Evolutionary conservation across 2,113 vertebrate genomes (phyloP).

Genomic region (Ageneiosus marmoratus): DNA sequence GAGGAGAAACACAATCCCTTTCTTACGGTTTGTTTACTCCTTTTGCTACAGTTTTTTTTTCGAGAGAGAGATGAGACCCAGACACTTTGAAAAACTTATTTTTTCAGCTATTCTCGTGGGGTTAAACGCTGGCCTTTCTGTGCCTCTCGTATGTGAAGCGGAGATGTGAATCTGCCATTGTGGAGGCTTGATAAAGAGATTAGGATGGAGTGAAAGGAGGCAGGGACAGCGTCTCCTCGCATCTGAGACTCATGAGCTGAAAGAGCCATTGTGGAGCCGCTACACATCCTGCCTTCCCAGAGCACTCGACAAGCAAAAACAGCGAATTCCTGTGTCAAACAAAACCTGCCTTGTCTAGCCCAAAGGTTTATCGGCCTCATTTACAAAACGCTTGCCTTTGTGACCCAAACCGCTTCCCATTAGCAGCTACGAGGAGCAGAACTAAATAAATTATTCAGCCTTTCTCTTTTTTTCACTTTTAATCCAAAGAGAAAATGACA

Average conservation of each 20-base stretch:
- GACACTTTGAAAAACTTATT: slow-evolving; percentile 34
- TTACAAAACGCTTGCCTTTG: slow-evolving; percentile 95
- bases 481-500: slow-evolving; percentile 31
- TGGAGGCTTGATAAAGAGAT: slow-evolving; percentile 87
- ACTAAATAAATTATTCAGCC: slow-evolving; percentile 87
- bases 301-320: slow-evolving; percentile 85
- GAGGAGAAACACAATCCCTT: slow-evolving; percentile 13
- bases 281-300: slow-evolving; percentile 89
- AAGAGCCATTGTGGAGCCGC: slow-evolving; percentile 88
- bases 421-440: slow-evolving; percentile 78
- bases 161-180: slow-evolving; percentile 83
- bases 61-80: slow-evolving; percentile 8
- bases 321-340: slow-evolving; percentile 86
- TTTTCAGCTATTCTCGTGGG: slow-evolving; percentile 49
- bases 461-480: slow-evolving; percentile 64
- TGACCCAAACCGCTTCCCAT: slow-evolving; percentile 81
- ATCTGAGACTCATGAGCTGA: slow-evolving; percentile 79
- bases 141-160: background rate
- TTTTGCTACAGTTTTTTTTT: slow-evolving; percentile 9
- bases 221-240: slow-evolving; percentile 82
- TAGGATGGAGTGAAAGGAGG: slow-evolving; percentile 82
- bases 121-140: slow-evolving; percentile 63
- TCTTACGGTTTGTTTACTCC: slow-evolving; percentile 26
- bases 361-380: slow-evolving; percentile 88
- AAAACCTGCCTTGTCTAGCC: slow-evolving; percentile 89